Evolutionary conservation across 2,113 vertebrate species (phyloP).

Genomic region (Laterallus jamaicensis): DNA sequence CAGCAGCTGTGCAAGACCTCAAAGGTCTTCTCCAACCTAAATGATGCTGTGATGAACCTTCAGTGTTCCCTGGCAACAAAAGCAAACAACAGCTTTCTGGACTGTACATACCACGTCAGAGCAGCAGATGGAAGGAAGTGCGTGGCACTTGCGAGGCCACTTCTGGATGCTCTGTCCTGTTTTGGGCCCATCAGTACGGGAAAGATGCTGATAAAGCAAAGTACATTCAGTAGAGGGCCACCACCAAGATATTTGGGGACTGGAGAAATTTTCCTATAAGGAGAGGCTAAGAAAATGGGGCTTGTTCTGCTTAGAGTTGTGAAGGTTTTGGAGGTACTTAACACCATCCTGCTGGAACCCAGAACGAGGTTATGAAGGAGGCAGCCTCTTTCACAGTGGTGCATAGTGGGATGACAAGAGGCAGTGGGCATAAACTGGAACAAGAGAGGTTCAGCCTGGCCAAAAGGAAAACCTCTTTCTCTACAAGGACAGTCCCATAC

Average conservation of each 20-base stretch:
- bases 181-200: not conserved
- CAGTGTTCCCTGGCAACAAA: not conserved
- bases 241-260: not conserved
- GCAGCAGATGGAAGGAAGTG: not conserved
- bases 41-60: too few species aligned
- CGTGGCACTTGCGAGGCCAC: rapidly evolving
- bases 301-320: not conserved
- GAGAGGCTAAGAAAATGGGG: not conserved
- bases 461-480: not conserved
- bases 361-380: not conserved
- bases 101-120: rapidly evolving
- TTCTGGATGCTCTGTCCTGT: not conserved
- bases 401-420: not conserved
- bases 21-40: too few species aligned
- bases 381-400: not conserved
- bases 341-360: not conserved
- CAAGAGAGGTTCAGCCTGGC: not conserved
- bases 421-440: not conserved
- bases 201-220: not conserved
- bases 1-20: too few species aligned
- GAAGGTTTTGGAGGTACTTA: not conserved
- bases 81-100: not conserved
- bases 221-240: not conserved
- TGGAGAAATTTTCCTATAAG: not conserved
- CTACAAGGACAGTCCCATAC: not conserved